Conservation (phyloP, 2,888 invertebrate species). For the Gisinianus flammeolus region DNA sequence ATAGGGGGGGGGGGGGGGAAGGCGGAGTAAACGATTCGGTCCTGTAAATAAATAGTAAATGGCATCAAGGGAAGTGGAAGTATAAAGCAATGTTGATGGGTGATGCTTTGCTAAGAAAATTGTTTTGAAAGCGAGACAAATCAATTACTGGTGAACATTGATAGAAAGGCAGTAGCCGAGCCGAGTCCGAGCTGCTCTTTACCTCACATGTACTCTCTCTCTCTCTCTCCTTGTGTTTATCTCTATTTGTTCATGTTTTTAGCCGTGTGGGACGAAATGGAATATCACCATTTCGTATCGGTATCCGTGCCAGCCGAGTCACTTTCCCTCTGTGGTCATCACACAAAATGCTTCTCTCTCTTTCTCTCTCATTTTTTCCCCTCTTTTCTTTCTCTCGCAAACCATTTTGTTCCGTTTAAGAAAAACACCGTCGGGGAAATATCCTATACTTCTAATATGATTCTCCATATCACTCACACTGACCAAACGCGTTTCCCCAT, state of each 20-base stretch:
- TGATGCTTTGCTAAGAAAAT: conserved; percentile 11
- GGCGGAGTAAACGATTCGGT: background rate
- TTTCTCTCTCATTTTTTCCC: background rate
- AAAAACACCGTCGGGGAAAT: too few species aligned
- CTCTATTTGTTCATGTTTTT: conserved; percentile 4
- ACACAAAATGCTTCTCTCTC: background rate
- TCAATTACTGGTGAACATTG: conserved; percentile 4
- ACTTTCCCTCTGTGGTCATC: background rate
- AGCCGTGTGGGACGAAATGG: background rate
- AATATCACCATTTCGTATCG: too few species aligned
- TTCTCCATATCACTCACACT: too few species aligned
- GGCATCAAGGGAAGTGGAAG: background rate
- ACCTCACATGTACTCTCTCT: too few species aligned
- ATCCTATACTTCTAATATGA: too few species aligned
- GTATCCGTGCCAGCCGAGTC: background rate
- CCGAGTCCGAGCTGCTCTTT: background rate
- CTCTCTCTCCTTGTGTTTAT: too few species aligned
- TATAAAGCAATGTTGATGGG: conserved; percentile 18
- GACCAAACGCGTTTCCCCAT: too few species aligned
- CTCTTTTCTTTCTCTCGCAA: background rate
- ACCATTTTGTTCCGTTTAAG: too few species aligned
- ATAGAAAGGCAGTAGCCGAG: background rate
- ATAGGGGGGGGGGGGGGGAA: background rate
- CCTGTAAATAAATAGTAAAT: conserved; percentile 1
- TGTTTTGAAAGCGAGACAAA: conserved; percentile 17